phyloP scores from a whole-genome alignment of 2,797 vertebrate species.

The Neostethus bicornis region DNA sequence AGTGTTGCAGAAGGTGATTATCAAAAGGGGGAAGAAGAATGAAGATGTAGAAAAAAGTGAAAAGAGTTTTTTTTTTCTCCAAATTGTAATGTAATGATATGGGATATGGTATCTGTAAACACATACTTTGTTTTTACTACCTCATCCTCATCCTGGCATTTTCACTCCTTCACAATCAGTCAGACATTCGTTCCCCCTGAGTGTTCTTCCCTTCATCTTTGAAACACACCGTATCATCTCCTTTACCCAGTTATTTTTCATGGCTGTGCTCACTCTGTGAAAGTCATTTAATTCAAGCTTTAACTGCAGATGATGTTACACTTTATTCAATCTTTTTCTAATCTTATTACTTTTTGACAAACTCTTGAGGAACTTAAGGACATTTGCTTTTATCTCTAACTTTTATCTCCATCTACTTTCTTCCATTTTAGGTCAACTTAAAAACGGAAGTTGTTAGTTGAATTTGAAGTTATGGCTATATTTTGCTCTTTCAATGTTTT shows the following conservation, averaged over 20 bases:
- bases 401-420: constrained; percentile 39
- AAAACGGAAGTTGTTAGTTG: background rate
- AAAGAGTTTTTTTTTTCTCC: background rate
- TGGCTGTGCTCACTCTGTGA: background rate
- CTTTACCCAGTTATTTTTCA: constrained; percentile 8
- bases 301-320: constrained; percentile 28
- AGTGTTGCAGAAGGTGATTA: constrained; percentile 13
- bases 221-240: constrained; percentile 3
- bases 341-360: constrained; percentile 34
- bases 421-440: constrained; percentile 32
- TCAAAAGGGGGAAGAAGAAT: background rate
- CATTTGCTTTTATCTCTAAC: constrained; percentile 10
- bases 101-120: constrained; percentile 17
- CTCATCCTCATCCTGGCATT: background rate
- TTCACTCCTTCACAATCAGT: background rate
- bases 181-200: background rate
- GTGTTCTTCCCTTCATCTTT: constrained; percentile 13
- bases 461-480: constrained; percentile 15
- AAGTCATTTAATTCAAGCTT: constrained; percentile 16
- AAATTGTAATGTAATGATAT: constrained; percentile 28
- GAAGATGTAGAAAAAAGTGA: constrained; percentile 2
- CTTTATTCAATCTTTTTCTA: constrained; percentile 18
- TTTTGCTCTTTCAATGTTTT: too few relatives aligned
- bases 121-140: constrained; percentile 5
- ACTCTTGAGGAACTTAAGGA: constrained; percentile 30